Evolutionary conservation across 2,113 vertebrate species (phyloP).

Genomic region (Chelonoidis abingdonii): DNA sequence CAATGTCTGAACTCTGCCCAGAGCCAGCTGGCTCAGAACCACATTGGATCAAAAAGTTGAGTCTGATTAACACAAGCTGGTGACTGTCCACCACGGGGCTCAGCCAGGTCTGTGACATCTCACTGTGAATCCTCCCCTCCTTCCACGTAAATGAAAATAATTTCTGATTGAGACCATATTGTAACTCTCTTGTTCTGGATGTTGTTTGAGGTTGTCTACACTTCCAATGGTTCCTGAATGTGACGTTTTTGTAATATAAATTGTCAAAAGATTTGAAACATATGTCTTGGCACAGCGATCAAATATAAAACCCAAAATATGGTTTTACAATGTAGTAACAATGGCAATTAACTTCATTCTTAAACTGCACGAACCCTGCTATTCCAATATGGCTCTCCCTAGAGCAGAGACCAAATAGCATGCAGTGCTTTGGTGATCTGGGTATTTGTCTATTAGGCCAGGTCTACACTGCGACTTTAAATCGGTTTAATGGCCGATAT

Average conservation of each 20-base stretch:
- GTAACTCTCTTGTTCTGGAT: not conserved
- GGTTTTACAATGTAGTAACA: not conserved
- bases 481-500: no score
- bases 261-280: not conserved
- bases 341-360: not conserved
- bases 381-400: not conserved
- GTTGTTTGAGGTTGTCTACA: not conserved
- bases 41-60: not conserved
- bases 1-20: not conserved
- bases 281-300: not conserved
- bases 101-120: not conserved
- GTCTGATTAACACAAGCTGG: not conserved
- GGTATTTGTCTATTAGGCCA: not conserved
- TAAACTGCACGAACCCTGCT: not conserved
- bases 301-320: not conserved
- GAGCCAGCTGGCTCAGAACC: not conserved
- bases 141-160: not conserved
- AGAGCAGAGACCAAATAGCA: not conserved
- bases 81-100: not conserved
- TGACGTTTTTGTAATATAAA: not conserved
- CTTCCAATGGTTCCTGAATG: not conserved
- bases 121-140: not conserved
- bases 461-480: no score
- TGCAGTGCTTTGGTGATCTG: not conserved
- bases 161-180: not conserved